A percentile compares a stretch with the other conserved stretches of the same genome.
Evolutionary conservation across 2,888 invertebrate genomes (phyloP).

Genomic region (Sussaba pulchella): DNA sequence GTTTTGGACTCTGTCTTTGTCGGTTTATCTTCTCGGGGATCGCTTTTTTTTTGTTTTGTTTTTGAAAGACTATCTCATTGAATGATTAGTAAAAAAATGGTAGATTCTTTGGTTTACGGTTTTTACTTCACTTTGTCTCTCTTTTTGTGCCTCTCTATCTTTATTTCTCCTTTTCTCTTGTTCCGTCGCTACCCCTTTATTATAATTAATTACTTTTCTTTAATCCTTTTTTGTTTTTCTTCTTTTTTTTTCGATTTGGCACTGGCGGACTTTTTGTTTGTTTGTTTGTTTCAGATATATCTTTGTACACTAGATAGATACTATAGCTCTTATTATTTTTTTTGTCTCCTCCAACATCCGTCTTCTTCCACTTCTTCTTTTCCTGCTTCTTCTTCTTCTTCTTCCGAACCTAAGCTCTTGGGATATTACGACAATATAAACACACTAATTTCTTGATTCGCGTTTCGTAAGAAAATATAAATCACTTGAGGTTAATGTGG

Average conservation of each 20-base stretch:
- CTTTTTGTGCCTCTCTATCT: conserved; percentile 60
- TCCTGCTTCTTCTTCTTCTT: conserved; percentile 62
- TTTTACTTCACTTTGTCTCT: conserved; percentile 70
- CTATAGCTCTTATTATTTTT: conserved; percentile 69
- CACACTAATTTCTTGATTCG: conserved; percentile 81
- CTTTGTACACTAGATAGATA: conserved; percentile 83
- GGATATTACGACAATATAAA: conserved; percentile 82
- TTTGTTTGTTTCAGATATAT: conserved; percentile 79
- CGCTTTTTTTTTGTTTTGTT: conserved; percentile 66
- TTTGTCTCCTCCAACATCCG: conserved; percentile 65
- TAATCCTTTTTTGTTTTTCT: conserved; percentile 69
- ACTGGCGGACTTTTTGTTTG: conserved; percentile 80
- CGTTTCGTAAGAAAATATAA: conserved; percentile 84
- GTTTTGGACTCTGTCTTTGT: conserved; percentile 56
- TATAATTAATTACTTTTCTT: conserved; percentile 67
- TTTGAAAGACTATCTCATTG: conserved; percentile 75
- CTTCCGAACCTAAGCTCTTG: conserved; percentile 77
- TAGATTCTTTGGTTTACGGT: conserved; percentile 84
- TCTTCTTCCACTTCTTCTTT: conserved; percentile 51
- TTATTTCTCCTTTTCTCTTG: conserved; percentile 58
- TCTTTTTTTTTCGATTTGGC: conserved; percentile 81
- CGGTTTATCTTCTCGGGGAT: conserved; percentile 51
- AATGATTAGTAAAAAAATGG: conserved; percentile 83
- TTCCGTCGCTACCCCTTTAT: conserved; percentile 53
- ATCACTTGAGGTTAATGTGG: conserved; percentile 85